phyloP scores from a whole-genome alignment of 2,888 invertebrate genomes.

The Sphecodes monilicornis region DNA sequence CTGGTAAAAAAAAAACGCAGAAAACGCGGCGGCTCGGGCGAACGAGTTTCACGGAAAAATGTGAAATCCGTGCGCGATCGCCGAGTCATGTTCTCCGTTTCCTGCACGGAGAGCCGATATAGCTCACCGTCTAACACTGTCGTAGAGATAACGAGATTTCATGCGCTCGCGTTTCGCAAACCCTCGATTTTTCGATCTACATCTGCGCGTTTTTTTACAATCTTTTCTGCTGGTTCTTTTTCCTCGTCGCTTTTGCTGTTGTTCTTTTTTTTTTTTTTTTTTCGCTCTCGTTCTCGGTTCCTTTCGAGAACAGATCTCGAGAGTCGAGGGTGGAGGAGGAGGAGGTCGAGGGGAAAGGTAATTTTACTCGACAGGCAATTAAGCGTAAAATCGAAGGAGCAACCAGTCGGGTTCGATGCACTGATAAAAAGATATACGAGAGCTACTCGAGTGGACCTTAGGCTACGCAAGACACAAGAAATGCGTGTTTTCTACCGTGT shows the following conservation, averaged over 20 bases:
- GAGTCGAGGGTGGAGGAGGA: conserved; percentile 2
- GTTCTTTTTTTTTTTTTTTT: not conserved
- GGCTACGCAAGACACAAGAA: conserved; percentile 36
- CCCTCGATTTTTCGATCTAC: not conserved
- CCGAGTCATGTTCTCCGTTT: not conserved
- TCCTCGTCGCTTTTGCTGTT: not conserved
- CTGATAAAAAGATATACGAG: conserved; percentile 34
- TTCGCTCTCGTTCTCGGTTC: not conserved
- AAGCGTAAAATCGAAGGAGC: conserved; percentile 46
- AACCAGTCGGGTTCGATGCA: conserved; percentile 36
- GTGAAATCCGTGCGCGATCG: not conserved
- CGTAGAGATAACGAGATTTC: not conserved
- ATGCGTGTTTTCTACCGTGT: conserved; percentile 30
- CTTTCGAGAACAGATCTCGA: not conserved
- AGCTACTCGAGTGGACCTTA: conserved; percentile 17
- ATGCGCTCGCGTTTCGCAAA: not conserved
- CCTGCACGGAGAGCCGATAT: not conserved
- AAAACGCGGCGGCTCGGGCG: not conserved
- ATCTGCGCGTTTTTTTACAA: not conserved
- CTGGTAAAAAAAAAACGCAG: not conserved
- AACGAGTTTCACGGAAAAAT: not conserved
- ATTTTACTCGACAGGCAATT: conserved; percentile 48
- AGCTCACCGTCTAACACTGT: not conserved
- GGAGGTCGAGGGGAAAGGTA: conserved; percentile 14
- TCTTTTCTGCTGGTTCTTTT: not conserved